phyloP scores from a whole-genome alignment of 2,888 invertebrate genomes.

The Drosophila kanekoi region DNA sequence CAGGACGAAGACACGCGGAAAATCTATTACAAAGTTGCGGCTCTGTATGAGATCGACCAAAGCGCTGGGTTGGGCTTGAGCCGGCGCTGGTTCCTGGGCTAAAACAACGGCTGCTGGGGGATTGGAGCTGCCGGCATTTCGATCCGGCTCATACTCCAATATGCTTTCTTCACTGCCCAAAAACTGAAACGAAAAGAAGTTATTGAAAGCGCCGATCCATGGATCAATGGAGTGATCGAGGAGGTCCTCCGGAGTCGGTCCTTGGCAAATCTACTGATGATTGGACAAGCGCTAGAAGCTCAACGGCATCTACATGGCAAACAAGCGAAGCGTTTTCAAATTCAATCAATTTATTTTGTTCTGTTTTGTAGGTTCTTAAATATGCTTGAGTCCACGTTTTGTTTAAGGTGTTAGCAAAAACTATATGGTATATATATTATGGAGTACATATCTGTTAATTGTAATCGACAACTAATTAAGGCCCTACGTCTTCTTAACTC shows the following conservation, averaged over 20 bases:
- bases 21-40: constrained; percentile 82
- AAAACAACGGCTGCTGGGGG: constrained; percentile 7
- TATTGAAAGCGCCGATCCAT: background rate
- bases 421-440: constrained; percentile 35
- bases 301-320: constrained; percentile 31
- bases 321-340: constrained; percentile 56
- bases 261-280: constrained; percentile 29
- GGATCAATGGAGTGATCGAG: background rate
- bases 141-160: constrained; percentile 88
- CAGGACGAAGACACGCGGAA: constrained; percentile 80
- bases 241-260: constrained; percentile 5
- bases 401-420: constrained; percentile 62
- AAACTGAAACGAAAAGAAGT: constrained; percentile 86
- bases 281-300: constrained; percentile 3
- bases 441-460: constrained; percentile 23
- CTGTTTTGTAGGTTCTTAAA: constrained; percentile 48
- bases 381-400: constrained; percentile 71
- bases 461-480: constrained; percentile 59
- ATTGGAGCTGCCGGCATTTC: constrained; percentile 65
- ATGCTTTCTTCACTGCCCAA: constrained; percentile 94
- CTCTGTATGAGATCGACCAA: constrained; percentile 77
- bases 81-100: constrained; percentile 12
- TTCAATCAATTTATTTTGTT: constrained; percentile 60
- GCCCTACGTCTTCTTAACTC: constrained; percentile 26
- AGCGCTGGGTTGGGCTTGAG: constrained; percentile 48